Conservation (phyloP, 2,888 invertebrate species). For the Eristalis tenax region DNA sequence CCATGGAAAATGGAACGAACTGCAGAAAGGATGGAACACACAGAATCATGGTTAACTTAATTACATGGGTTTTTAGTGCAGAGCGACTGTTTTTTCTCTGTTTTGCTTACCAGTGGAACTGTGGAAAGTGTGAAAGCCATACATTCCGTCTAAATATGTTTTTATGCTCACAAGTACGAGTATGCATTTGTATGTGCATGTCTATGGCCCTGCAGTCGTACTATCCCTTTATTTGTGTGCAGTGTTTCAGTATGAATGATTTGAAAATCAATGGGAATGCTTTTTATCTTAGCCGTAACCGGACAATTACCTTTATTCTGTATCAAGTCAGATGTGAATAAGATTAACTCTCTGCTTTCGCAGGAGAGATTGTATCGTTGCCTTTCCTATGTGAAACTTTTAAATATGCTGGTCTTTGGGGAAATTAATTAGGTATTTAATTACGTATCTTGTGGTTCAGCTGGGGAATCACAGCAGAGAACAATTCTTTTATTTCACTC, state of each 20-base stretch:
- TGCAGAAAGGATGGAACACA: slow-evolving; percentile 4
- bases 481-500: no score
- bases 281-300: neutral
- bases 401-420: neutral
- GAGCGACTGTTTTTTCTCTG: neutral
- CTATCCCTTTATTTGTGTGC: neutral
- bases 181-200: neutral
- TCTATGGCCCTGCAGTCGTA: neutral
- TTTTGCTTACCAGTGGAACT: neutral
- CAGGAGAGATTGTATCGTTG: no score
- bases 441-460: no score
- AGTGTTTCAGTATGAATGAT: neutral
- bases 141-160: neutral
- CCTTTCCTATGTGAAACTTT: neutral
- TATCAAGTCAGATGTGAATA: neutral
- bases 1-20: neutral
- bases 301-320: neutral
- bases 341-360: neutral
- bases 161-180: neutral
- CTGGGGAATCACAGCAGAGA: no score
- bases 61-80: neutral
- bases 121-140: neutral
- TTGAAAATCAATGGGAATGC: slow-evolving; percentile 2
- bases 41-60: slow-evolving; percentile 10
- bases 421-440: no score